Base-by-base conservation (phyloP, 1,140 invertebrate species). In the Cydia strobilella region DNA sequence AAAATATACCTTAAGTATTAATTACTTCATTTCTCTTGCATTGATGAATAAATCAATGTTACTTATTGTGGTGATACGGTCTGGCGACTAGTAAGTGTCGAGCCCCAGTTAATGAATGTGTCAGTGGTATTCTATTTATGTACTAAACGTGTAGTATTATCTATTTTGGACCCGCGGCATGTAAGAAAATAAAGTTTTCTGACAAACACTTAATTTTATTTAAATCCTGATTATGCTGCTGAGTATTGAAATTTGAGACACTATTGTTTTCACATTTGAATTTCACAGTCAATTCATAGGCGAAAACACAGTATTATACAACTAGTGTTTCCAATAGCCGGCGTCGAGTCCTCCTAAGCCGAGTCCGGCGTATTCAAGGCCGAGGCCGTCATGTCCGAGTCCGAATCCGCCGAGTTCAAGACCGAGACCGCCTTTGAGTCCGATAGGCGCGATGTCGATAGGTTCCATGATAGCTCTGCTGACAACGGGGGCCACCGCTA, bases 121-220 rank as follows among this genome's bases (percentile, higher is more conserved):
- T 88, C 82, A 77, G 79, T 83, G 80, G 82, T 89, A 82, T 90
- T 88, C 63, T 83, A 81, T 80, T 76, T 86, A 86, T 81, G 86
- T 84, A 65, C 85, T 89, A 86, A 88, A 88, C 88, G 86, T 88
- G 81, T 87, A 89, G 83, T 83, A 84, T 39, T 69, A 31, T 69
- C 65, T 69, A 69, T 69, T 69, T 69, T 69, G 65, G 65, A 31
- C 65, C 65, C n/a, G 65, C 42, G 65, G 65, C 65, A 35, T 35
- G 65, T 69, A 69, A 35, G 65, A 69, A 69, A 69, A 69, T 69
- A 69, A 69, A 69, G 31, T 69, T 69, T 69, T 69, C 65, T 69
- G 65, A 35, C 65, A 69, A 35, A 35, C 18, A 69, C n/a, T 69
- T 39, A 35, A 35, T 69, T 65, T 69, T 69, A 69, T 69, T 69